Evolutionary conservation across 2,797 vertebrate genomes (phyloP), one percentile per base, ranked within the genome.

Genomic region (Gila robusta): DNA sequence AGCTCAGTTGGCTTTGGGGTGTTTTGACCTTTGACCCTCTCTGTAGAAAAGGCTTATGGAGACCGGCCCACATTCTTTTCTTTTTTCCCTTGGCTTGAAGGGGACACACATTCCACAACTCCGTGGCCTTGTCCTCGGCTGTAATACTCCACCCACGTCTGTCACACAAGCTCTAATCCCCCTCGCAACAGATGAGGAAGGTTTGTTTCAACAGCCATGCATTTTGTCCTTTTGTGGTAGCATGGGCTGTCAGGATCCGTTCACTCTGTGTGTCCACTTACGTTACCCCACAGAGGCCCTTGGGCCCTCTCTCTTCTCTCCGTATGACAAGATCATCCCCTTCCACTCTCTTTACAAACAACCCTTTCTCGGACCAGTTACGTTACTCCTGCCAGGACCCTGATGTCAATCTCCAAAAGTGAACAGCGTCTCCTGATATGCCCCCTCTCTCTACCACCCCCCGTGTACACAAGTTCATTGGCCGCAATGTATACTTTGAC

Each of bases 211-310:
- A 90, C 91, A 84, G 93, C 87, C 87, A 59, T 44, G 91, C 87
- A 84, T 94, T 95, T 93, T 93, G 87, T 94, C 93, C 93, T 94
- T 95, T 93, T 93, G 93, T 94, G 94, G 92, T 93, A 92, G 90
- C 88, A 90, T 89, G 84, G 88, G 82, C 89, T 89, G 71, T 69
- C 86, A 84, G 71, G 85, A 74, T 87, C 49, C 49, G 8, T 81
- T 14, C 47, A 56, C 66, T 81, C 28, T 52, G 47, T 39, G 44
- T 23, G 79, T 49, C 11, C 47, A 10, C 59, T 84, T 67, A n/a
- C 26, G 8, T 74, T 78, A 72, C 39, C 69, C 26, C n/a, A 44
- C 62, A 28, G 81, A 79, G 76, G 56, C 28, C 79, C 86, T 59
- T 83, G 39, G 81, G 86, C 10, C 76, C 69, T 35, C 44, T 44